These are phyloP conservation scores for Cancer borealis DNA, from an alignment of 2,888 invertebrate genomes.

Conservation along the genomic window DNA sequence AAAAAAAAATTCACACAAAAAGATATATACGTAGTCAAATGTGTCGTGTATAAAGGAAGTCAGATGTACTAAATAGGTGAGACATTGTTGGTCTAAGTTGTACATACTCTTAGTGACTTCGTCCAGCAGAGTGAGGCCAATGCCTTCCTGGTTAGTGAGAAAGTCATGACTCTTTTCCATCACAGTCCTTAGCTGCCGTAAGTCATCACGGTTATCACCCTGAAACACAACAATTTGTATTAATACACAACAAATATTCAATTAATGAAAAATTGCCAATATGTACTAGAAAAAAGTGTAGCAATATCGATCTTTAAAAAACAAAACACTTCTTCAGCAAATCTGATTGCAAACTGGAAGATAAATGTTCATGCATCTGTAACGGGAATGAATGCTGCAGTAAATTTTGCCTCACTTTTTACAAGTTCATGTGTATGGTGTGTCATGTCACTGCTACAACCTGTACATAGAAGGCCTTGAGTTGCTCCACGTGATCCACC, in stretches of 20 bases:
- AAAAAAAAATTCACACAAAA: not conserved
- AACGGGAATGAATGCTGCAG: not conserved
- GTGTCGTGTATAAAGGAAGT: not conserved
- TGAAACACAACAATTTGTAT: constrained; percentile 7
- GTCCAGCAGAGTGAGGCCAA: constrained; percentile 47
- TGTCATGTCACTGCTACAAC: not conserved
- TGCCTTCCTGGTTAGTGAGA: constrained; percentile 51
- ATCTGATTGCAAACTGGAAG: no score
- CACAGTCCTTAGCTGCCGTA: constrained; percentile 28
- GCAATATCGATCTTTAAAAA: no score
- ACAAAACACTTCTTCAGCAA: no score
- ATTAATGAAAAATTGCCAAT: no score
- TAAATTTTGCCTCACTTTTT: not conserved
- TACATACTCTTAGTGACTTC: constrained; percentile 52
- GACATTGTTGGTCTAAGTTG: not conserved
- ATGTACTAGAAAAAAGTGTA: no score
- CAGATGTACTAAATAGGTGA: not conserved
- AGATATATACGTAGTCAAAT: not conserved
- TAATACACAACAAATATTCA: no score
- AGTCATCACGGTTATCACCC: constrained; percentile 45
- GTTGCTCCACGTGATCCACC: constrained; percentile 51
- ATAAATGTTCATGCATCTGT: no score
- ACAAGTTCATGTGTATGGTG: not conserved
- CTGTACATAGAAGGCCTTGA: constrained; percentile 55
- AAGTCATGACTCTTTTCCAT: constrained; percentile 46